These are phyloP conservation scores for Lithobius niger DNA, from an alignment of 1,140 invertebrate genomes.

Conservation along the genomic window DNA sequence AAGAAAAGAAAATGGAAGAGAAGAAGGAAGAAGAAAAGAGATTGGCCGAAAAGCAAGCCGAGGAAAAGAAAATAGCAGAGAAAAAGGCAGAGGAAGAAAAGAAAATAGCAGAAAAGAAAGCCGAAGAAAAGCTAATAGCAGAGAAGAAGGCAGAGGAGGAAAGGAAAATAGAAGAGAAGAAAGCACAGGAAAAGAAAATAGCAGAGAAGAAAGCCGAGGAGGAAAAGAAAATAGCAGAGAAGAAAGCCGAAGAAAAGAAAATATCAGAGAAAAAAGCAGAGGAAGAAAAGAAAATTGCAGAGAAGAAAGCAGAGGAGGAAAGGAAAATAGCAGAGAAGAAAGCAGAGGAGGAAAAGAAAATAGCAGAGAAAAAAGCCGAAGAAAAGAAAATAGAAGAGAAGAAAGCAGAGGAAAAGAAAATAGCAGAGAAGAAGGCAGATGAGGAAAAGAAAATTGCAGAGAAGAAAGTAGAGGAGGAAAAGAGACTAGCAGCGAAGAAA, in stretches of 20 bases:
- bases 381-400: too few relatives aligned
- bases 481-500: conserved; percentile 12
- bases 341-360: too few relatives aligned
- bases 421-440: conserved; percentile 9
- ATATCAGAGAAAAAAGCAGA: too few relatives aligned
- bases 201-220: conserved; percentile 13
- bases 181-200: background rate
- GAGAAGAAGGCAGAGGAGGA: background rate
- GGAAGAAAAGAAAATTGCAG: too few relatives aligned
- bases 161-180: background rate
- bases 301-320: too few relatives aligned
- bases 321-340: too few relatives aligned
- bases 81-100: conserved; percentile 17
- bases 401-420: too few relatives aligned
- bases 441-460: conserved; percentile 6
- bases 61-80: too few relatives aligned
- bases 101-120: conserved; percentile 23
- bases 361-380: too few relatives aligned
- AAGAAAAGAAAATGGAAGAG: too few relatives aligned
- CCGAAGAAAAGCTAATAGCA: conserved; percentile 8
- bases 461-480: conserved; percentile 7
- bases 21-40: conserved; percentile 13
- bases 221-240: too few relatives aligned
- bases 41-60: conserved; percentile 18
- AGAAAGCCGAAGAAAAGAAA: too few relatives aligned